Base-by-base conservation (phyloP, 1,140 invertebrate genomes). In the Drosophila jambulina region DNA sequence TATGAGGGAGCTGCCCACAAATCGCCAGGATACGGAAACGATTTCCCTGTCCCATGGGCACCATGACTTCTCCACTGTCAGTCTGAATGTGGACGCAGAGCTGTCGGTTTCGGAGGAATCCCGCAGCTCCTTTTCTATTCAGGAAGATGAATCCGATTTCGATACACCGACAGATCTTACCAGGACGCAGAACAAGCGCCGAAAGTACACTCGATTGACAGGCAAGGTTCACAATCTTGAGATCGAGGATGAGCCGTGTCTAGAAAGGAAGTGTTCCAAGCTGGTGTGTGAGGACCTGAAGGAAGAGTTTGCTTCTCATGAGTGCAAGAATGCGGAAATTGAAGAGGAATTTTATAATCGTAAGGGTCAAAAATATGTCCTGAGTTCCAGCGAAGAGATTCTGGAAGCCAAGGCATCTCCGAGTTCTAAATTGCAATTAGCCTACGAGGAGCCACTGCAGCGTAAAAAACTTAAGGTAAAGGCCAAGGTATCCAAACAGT, bases 51-150 rank as follows among this genome's bases (percentile, higher is more conserved):
- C 48, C 4, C 25, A 25, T n/a, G 15, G 15, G 0, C 32, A n/a
- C 3, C 8, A 12, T 13, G 43, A 53, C 0, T 42, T 15, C 0
- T 81, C 82, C 1, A 29, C 45, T 1, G 32, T 7, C 7, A 87
- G 82, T n/a, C 32, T 82, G 9, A 76, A 80, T 58, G 56, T 87
- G 21, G 83, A 65, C 9, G 67, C 80, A 3, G 75, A 78, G 19
- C 9, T 85, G 0, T 82, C 83, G 1, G 43, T 43, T 2, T 79
- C 83, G 4, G 82, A 75, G 21, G 78, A 40, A 67, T 51, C 57
- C 10, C 23, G 19, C 13, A 23, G 21, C 7, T 27, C 43, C 2
- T 43, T 51, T 4, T 46, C 38, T 1, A 46, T 15, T 4, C 17
- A 23, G 0, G 65, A 56, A 1, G 54, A 59, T 34, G 43, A 3